These are phyloP conservation scores for Syrista parreyssii DNA, from an alignment of 2,888 invertebrate species.

Conservation along the genomic window DNA sequence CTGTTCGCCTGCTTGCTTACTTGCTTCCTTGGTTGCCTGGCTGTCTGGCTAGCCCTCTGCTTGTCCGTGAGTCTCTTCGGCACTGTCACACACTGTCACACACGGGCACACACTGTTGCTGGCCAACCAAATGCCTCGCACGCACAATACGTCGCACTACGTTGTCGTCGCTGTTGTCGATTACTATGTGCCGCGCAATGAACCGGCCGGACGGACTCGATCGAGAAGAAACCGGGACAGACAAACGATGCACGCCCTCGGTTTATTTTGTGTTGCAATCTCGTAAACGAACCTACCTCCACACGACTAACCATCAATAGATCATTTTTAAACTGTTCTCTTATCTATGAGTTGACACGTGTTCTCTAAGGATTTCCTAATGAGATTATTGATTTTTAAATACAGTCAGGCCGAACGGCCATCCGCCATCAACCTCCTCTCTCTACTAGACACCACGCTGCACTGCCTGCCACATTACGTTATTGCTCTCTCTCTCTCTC, in stretches of 20 bases:
- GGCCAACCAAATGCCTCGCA: slow-evolving; percentile 4
- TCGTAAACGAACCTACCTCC: neutral
- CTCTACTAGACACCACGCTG: slow-evolving; percentile 1
- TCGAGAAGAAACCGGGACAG: neutral
- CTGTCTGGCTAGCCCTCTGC: neutral
- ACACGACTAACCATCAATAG: neutral
- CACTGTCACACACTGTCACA: neutral
- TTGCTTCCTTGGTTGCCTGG: neutral
- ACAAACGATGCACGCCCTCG: neutral
- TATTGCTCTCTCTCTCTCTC: slow-evolving; percentile 4
- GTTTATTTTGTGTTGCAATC: neutral
- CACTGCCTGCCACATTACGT: slow-evolving; percentile 5
- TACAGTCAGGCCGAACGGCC: neutral
- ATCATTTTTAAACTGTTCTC: neutral
- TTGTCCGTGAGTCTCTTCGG: neutral
- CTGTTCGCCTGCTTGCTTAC: neutral
- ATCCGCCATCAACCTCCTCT: slow-evolving; percentile 10
- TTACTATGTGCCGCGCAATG: neutral
- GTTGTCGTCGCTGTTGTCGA: neutral
- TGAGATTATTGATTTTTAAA: slow-evolving; percentile 38
- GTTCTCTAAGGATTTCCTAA: slow-evolving; percentile 32
- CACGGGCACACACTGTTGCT: neutral
- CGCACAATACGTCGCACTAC: neutral
- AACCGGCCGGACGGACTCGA: neutral
- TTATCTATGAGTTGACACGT: neutral